Conservation (phyloP, 2,797 vertebrate genomes). For the Enteromius radiatus region DNA sequence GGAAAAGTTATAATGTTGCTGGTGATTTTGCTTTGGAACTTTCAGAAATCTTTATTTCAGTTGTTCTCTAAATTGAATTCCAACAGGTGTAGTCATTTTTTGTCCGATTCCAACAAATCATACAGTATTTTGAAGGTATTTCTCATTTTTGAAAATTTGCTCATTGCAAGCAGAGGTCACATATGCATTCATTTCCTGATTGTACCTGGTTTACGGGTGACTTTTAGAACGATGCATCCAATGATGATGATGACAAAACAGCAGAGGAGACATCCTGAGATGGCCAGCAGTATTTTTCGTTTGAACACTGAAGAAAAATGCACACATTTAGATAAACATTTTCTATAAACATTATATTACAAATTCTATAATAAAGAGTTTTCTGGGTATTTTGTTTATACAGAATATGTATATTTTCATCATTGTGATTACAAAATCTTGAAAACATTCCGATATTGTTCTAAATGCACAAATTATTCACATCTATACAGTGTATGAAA, state of each 20-base stretch:
- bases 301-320: constrained; percentile 71
- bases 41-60: too few relatives aligned
- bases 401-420: background rate
- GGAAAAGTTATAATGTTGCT: too few relatives aligned
- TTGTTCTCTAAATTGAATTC: too few relatives aligned
- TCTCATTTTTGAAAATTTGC: too few relatives aligned
- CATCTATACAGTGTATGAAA: background rate
- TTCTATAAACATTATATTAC: background rate
- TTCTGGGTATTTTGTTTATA: background rate
- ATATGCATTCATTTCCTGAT: too few relatives aligned
- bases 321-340: background rate
- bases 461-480: background rate
- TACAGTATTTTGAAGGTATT: too few relatives aligned
- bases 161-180: too few relatives aligned
- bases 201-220: constrained; percentile 71
- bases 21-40: too few relatives aligned
- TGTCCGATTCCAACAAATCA: too few relatives aligned
- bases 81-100: too few relatives aligned
- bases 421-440: too few relatives aligned
- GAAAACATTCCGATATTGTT: background rate
- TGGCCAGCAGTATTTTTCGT: constrained; percentile 77
- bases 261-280: constrained; percentile 73
- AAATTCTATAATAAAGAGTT: background rate
- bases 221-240: constrained; percentile 68
- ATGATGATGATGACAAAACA: constrained; percentile 65